Base-by-base conservation (phyloP, 2,113 vertebrate genomes). In the Sitta europaea region DNA sequence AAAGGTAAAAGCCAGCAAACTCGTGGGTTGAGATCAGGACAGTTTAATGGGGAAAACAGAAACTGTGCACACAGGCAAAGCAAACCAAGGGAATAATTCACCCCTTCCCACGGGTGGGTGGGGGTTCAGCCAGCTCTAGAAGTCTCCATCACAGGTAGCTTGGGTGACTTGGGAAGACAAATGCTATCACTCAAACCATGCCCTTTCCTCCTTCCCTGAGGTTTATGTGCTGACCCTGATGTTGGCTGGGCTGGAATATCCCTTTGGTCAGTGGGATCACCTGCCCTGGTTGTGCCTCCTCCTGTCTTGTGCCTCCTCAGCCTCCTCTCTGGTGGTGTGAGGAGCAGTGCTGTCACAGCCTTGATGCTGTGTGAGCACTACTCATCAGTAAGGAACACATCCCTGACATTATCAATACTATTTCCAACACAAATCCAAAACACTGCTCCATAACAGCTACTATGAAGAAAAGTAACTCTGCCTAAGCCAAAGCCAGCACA, bases 181-280 rank as follows among this genome's bases (percentile, higher is more conserved):
- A 71, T 14, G 5, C 25, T 24, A 4, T 55, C 31, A 22, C 57
- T 55, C 0, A 0, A 50, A 20, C 31, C 16, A 50, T 0, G 0
- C 8, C 10, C 10, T 12, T 43, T 27, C 36, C 31, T 79, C 14
- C 25, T 48, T 57, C 31, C 31, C 17, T 0, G 1, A 28, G 58
- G 20, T 42, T 65, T 31, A 11, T 5, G 13, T 33, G 20, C 27
- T 63, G 50, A 27, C 22, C 4, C 1, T 27, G 50, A 22, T 6
- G 1, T 25, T 54, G 4, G 35, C 12, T 27, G 57, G 40, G 27
- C 36, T 57, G 43, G 25, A 48, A 36, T 35, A 50, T 19, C 58
- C 33, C 7, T 57, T 22, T 36, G 27, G 14, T 57, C 42, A 35
- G 29, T 50, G 58, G 50, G 31, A 48, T 50, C 36, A 28, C 12